Evolutionary conservation across 2,797 vertebrate genomes (phyloP).

Genomic region (Pangasius mekongensis): DNA sequence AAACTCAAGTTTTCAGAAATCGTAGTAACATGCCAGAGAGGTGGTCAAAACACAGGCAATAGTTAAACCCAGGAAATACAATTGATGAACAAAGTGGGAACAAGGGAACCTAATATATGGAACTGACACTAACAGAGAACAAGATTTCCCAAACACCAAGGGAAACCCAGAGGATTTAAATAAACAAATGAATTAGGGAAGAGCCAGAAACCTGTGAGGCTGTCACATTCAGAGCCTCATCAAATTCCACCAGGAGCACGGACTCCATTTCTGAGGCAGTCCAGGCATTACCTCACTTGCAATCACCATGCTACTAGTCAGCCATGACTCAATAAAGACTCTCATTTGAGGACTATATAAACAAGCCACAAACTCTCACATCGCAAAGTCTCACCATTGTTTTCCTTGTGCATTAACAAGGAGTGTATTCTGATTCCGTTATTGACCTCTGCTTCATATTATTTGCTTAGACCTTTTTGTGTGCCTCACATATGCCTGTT

Average conservation of each 20-base stretch:
- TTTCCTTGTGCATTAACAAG: not conserved
- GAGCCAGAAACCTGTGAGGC: slow-evolving; percentile 17
- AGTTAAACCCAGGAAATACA: not conserved
- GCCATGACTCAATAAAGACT: slow-evolving; percentile 12
- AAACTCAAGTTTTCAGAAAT: not conserved
- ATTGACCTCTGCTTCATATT: not conserved
- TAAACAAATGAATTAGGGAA: slow-evolving; percentile 18
- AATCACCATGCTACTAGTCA: slow-evolving; percentile 5
- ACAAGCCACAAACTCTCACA: not conserved
- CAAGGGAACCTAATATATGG: slow-evolving; percentile 5
- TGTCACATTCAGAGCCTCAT: not conserved
- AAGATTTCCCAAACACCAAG: not conserved
- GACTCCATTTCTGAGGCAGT: not conserved
- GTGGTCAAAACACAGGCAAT: not conserved
- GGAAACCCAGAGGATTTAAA: slow-evolving; percentile 29
- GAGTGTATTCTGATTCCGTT: not conserved
- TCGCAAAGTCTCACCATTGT: not conserved
- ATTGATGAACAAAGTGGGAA: not conserved
- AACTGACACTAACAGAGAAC: not conserved
- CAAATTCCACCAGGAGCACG: not conserved
- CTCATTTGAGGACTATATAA: not conserved
- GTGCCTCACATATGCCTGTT: not conserved
- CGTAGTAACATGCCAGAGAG: not conserved
- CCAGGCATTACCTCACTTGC: not conserved
- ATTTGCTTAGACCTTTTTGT: not conserved